These are phyloP conservation scores for Ciconia boyciana DNA, from an alignment of 2,113 vertebrate species.

Conservation along the genomic window DNA sequence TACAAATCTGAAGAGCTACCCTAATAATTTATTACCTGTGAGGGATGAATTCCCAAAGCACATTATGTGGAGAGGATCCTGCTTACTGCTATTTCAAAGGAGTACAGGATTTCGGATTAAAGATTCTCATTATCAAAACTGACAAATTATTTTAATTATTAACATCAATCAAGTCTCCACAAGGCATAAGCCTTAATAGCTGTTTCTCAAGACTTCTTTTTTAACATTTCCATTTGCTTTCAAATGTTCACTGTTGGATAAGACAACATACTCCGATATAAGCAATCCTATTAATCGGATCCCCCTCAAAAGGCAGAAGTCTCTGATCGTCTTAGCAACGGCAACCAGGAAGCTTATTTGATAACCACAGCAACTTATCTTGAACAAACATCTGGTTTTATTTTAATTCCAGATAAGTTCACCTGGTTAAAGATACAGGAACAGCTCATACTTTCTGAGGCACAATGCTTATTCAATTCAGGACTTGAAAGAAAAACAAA, in stretches of 20 bases:
- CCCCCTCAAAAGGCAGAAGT: background rate
- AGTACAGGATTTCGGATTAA: background rate
- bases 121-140: conserved; percentile 40
- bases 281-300: background rate
- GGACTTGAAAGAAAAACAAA: background rate
- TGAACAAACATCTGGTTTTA: background rate
- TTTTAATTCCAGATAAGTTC: background rate
- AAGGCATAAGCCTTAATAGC: background rate
- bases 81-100: background rate
- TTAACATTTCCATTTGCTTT: conserved; percentile 18
- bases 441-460: background rate
- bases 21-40: conserved; percentile 18
- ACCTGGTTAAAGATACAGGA: background rate
- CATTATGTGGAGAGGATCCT: background rate
- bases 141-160: conserved; percentile 39
- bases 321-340: background rate
- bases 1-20: background rate
- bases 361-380: background rate
- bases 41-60: background rate
- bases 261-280: background rate
- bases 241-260: conserved; percentile 12
- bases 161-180: conserved; percentile 36
- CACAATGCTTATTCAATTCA: background rate
- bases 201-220: conserved; percentile 29
- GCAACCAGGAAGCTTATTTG: background rate